Evolutionary conservation across 1,140 invertebrate species (phyloP).

Genomic region (Carcinoscorpius rotundicauda): DNA sequence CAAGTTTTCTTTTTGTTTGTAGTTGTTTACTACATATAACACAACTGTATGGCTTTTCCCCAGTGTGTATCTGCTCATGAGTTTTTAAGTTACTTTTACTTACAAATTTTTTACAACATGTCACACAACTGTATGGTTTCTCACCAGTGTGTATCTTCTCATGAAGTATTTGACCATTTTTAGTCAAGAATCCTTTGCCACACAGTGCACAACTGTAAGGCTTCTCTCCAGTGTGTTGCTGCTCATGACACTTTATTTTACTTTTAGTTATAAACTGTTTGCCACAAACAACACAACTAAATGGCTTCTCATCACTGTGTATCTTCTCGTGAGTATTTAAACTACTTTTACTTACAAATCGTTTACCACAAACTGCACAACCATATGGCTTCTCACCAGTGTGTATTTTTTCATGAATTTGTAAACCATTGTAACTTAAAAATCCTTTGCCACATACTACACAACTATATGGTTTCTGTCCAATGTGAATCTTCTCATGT

Average conservation of each 20-base stretch:
- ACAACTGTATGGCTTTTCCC: slow-evolving; percentile 39
- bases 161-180: slow-evolving; percentile 44
- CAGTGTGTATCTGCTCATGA: slow-evolving; percentile 38
- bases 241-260: slow-evolving; percentile 34
- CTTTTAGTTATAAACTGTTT: not conserved
- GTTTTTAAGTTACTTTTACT: slow-evolving; percentile 40
- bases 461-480: not conserved
- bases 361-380: not conserved
- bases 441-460: not conserved
- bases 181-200: slow-evolving; percentile 25
- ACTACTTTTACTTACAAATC: not conserved
- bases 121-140: slow-evolving; percentile 41
- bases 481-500: not conserved
- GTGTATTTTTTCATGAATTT: not conserved
- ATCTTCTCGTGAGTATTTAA: not conserved
- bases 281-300: not conserved
- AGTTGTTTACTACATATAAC: slow-evolving; percentile 23
- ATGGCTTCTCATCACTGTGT: not conserved
- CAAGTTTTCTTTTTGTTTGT: slow-evolving; percentile 37
- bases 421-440: not conserved
- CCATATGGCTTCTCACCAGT: not conserved
- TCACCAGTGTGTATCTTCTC: slow-evolving; percentile 42
- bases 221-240: slow-evolving; percentile 36
- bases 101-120: slow-evolving; percentile 37
- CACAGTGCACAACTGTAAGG: slow-evolving; percentile 34